Percentiles rank a stretch among this genome's conserved stretches.
Conservation (phyloP, 1,140 invertebrate genomes). For the Batillaria attramentaria region DNA sequence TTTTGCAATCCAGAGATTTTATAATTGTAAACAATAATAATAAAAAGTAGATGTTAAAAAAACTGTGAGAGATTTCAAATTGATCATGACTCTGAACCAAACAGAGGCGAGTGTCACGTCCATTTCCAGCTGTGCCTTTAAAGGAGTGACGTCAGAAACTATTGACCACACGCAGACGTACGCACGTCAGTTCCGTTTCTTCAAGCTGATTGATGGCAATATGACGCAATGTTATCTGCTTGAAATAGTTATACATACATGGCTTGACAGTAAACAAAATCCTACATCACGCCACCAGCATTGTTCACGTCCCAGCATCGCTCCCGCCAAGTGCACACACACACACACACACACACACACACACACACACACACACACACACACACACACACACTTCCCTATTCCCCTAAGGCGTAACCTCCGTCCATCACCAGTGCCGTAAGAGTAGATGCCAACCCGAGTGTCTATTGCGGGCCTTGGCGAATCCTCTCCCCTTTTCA, state of each 20-base stretch:
- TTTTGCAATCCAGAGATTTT: too few relatives aligned
- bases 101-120: too few relatives aligned
- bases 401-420: background rate
- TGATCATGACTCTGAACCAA: too few relatives aligned
- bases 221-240: background rate
- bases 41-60: too few relatives aligned
- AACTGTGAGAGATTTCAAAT: too few relatives aligned
- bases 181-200: background rate
- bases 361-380: constrained; percentile 5
- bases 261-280: too few relatives aligned
- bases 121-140: too few relatives aligned
- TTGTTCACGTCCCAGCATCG: too few relatives aligned
- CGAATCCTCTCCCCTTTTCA: background rate
- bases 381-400: background rate
- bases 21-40: too few relatives aligned
- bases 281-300: too few relatives aligned
- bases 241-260: background rate
- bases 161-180: background rate
- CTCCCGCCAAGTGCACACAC: background rate
- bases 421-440: background rate
- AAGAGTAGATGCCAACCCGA: background rate
- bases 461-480: background rate
- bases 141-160: background rate
- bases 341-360: background rate
- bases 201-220: too few relatives aligned